Conservation (phyloP, 92 coral and sea anemone genomes). For the Porites evermanni region DNA sequence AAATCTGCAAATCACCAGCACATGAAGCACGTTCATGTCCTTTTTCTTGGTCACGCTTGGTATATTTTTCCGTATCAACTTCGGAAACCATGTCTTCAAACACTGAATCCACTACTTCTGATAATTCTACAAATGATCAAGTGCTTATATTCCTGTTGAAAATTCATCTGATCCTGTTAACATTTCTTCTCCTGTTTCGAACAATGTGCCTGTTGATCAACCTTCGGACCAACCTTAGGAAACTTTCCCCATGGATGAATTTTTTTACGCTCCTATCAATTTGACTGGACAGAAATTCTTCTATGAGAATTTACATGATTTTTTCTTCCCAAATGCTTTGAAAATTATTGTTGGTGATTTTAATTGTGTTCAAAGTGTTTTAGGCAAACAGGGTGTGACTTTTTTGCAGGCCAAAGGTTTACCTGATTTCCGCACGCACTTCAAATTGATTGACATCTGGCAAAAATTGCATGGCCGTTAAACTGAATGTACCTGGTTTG, state of each 20-base stretch:
- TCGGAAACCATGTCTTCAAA: background rate
- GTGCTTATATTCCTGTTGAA: fast-evolving
- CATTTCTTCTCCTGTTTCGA: too few species aligned
- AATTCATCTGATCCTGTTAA: too few species aligned
- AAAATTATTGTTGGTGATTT: background rate
- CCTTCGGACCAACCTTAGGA: too few species aligned
- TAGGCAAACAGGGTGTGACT: background rate
- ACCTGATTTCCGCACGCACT: background rate
- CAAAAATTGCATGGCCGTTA: background rate
- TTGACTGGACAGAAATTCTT: background rate
- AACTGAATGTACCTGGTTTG: background rate
- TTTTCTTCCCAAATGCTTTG: background rate
- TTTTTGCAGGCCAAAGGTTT: background rate
- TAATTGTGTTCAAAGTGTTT: background rate
- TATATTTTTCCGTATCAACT: too few species aligned
- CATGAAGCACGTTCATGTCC: background rate
- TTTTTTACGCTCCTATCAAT: background rate
- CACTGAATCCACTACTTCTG: background rate
- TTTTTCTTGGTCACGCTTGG: background rate
- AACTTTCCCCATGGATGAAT: too few species aligned
- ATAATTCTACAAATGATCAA: too few species aligned
- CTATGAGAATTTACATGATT: background rate
- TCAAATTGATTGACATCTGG: background rate
- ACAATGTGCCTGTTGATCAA: too few species aligned
- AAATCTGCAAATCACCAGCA: background rate